Evolutionary conservation across 2,113 vertebrate species (phyloP), one percentile per base, ranked within the genome.

Genomic region (Prunella himalayana): DNA sequence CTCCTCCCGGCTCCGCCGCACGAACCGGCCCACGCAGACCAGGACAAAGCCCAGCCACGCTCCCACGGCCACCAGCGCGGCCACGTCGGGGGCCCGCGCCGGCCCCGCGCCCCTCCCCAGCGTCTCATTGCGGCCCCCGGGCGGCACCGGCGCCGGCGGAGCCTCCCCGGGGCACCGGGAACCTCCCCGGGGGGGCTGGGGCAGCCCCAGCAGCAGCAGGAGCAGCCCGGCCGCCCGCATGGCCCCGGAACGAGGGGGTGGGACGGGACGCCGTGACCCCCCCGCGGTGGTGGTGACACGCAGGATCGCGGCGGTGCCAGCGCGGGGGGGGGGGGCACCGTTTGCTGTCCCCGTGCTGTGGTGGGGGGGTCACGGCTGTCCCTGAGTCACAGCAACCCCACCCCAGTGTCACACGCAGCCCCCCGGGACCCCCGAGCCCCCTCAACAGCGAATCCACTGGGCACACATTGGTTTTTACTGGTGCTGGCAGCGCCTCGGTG

Each of bases 11-110:
- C 98, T 98, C 94, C 98, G 98, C 56, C 97, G 89, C 65, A 98
- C 98, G 4, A 97, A 98, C 25, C 98, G 98, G 30, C 98, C 96
- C 30, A 99, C 98, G 6, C 97, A 98, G 37, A 98, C 39, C 24
- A 98, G 98, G 42, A 98, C 65, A 37, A 98, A 97, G 3, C 97
- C 96, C 86, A 98, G 98, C 98, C 98, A 98, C 22, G 97, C 97
- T 0, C 98, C 98, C 98, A 98, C 94, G 13, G 98, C 98, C 81
- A 98, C 98, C 94, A 98, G 96, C 98, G 98, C 98, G 14, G 90
- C 98, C 54, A 97, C 61, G 6, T 98, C 98, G 0, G 98, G 98
- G 23, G 87, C 97, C 80, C 98, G 98, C 33, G 96, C 17, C 92
- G 95, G 79, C 96, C 97, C 51, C 97, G 1, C 14, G 31, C 88